Conservation (phyloP, 2,888 invertebrate species). For the Nemurella pictetii region DNA sequence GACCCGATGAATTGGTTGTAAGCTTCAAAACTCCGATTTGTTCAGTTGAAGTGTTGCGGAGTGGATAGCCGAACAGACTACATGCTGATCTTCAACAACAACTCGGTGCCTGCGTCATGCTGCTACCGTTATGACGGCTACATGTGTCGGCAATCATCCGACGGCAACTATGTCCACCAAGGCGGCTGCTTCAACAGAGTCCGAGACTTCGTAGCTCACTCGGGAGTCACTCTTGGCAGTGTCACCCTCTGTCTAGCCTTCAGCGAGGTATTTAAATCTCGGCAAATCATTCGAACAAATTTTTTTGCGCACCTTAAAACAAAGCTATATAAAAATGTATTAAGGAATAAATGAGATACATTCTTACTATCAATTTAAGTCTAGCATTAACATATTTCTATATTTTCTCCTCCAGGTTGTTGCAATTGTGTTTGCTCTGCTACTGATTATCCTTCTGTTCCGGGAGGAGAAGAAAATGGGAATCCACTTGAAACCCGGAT, state of each 20-base stretch:
- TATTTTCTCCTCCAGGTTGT: background rate
- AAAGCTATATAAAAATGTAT: too few relatives aligned
- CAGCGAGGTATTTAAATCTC: background rate
- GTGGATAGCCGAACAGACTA: background rate
- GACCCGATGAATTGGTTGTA: too few relatives aligned
- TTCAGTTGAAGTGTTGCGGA: constrained; percentile 20
- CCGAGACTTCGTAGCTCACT: background rate
- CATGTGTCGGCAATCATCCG: constrained; percentile 2
- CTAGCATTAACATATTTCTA: background rate
- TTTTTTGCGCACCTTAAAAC: too few relatives aligned
- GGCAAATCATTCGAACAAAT: too few relatives aligned
- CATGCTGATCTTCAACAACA: background rate
- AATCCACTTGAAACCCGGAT: background rate
- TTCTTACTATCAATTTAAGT: background rate
- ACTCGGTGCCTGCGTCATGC: constrained; percentile 9
- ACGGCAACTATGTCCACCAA: background rate
- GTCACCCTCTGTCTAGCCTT: constrained; percentile 25
- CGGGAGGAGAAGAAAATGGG: constrained; percentile 1
- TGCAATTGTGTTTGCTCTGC: constrained; percentile 4
- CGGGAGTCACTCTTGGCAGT: constrained; percentile 16
- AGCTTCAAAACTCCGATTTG: background rate
- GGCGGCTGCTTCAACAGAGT: background rate
- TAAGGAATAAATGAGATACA: background rate
- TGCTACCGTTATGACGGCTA: background rate
- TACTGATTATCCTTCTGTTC: background rate